Base-by-base conservation (phyloP, 2,797 vertebrate species). In the Smutsia temminckii region DNA sequence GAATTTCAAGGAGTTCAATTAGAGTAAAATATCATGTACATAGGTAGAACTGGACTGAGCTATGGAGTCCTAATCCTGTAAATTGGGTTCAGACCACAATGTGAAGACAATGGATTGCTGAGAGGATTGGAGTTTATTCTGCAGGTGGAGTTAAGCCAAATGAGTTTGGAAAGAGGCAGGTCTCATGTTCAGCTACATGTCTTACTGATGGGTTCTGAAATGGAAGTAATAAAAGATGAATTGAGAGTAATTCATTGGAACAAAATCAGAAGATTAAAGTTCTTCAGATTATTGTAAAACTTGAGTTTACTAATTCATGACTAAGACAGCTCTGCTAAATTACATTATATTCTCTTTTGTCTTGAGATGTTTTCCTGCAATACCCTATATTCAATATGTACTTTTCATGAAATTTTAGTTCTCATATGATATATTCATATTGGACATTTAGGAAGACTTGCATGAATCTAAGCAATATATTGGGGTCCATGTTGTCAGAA, bases 1-100 rank as follows among this genome's bases (percentile, higher is more conserved):
- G 69, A 89, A 74, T 72, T 79, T 95, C 64, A 91, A 92, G 29
- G n/a, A 71, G 20, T 23, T 51, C 53, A 42, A 32, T 64, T 92
- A 71, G 6, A 61, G 5, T 66, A 51, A 96, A 86, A n/a, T n/a
- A 66, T 8, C 29, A 37, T 25, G 18, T 66, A 25, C 21, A 49
- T 4, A 21, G 46, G n/a, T 61, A 75, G 25, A 91, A 85, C 59
- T 83, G 51, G 16, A 11, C 66, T 78, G 40, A 95, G 18, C 57
- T 91, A 17, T 49, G 40, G 34, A 79, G 27, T n/a, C 42, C 12
- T 32, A 25, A 32, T 34, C 21, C 37, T 74, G 80, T 87, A 90
- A 80, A 16, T 49, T 94, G 29, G 11, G 71, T 89, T 95, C n/a
- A 64, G 57, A 66, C 20, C 40, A 71, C 46, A 74, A 89, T 61